Percentiles rank a stretch among this genome's conserved stretches.
These are phyloP conservation scores for Merodon equestris DNA, from an alignment of 2,888 invertebrate species.

Conservation along the genomic window DNA sequence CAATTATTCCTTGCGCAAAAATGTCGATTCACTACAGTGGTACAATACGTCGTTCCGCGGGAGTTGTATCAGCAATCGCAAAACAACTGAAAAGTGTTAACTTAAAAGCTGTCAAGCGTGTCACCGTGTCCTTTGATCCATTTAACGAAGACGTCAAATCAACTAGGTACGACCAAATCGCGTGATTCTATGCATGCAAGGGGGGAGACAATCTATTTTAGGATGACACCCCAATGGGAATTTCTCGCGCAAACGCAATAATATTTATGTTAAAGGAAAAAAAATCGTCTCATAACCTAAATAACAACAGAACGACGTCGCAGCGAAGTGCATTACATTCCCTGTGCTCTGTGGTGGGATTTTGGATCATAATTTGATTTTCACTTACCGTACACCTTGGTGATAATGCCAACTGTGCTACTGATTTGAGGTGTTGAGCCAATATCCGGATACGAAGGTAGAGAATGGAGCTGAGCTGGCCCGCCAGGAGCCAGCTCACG, in stretches of 20 bases:
- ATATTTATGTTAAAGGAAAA: conserved; percentile 4
- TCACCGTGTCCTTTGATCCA: conserved; percentile 91
- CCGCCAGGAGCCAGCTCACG: conserved; percentile 80
- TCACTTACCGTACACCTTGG: conserved; percentile 80
- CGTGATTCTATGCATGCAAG: background rate
- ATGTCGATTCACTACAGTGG: conserved; percentile 90
- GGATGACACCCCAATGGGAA: conserved; percentile 12
- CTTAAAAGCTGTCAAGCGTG: conserved; percentile 88
- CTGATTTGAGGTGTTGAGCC: conserved; percentile 79
- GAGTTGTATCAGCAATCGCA: conserved; percentile 85
- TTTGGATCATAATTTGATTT: no score
- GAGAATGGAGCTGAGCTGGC: conserved; percentile 79
- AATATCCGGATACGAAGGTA: conserved; percentile 80
- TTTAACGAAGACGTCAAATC: conserved; percentile 85
- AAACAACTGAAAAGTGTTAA: conserved; percentile 86
- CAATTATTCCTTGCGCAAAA: conserved; percentile 70
- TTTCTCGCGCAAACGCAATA: conserved; percentile 61
- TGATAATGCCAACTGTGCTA: conserved; percentile 80
- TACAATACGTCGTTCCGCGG: conserved; percentile 83
- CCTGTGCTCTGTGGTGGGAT: no score
- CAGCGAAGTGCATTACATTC: conserved; percentile 2
- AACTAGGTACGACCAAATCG: conserved; percentile 79
- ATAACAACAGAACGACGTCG: background rate
- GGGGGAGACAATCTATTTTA: conserved; percentile 27
- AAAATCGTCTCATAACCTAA: conserved; percentile 4